Percentiles rank a stretch among this genome's conserved stretches.
Evolutionary conservation across 2,888 invertebrate species (phyloP).

Genomic region (Heliconius hortense): DNA sequence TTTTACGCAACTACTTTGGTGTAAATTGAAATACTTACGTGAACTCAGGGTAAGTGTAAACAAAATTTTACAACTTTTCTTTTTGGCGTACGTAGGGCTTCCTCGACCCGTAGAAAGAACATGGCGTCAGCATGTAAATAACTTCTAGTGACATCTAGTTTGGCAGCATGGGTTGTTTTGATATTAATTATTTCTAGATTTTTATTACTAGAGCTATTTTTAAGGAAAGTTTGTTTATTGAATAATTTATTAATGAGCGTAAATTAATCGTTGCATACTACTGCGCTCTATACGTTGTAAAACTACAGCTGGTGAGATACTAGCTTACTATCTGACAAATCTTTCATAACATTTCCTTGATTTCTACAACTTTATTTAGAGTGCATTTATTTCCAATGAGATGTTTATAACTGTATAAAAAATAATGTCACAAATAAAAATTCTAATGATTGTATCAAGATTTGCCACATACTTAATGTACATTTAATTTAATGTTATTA

Average conservation of each 20-base stretch:
- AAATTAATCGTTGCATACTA: neutral
- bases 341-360: slow-evolving; percentile 24
- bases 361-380: neutral
- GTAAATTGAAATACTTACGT: slow-evolving; percentile 81
- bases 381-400: neutral
- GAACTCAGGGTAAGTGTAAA: slow-evolving; percentile 76
- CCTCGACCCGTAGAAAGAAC: slow-evolving; percentile 70
- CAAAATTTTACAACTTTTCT: slow-evolving; percentile 50
- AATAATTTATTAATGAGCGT: neutral
- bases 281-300: slow-evolving; percentile 35
- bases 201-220: slow-evolving; percentile 37
- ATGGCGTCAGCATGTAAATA: slow-evolving; percentile 81
- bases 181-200: slow-evolving; percentile 34
- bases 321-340: slow-evolving; percentile 34
- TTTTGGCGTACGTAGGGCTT: slow-evolving; percentile 64
- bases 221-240: neutral
- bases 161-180: slow-evolving; percentile 46
- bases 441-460: neutral
- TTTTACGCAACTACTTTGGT: slow-evolving; percentile 84
- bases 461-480: slow-evolving; percentile 6
- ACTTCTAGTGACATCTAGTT: slow-evolving; percentile 63
- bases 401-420: neutral
- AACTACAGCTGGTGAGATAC: slow-evolving; percentile 46
- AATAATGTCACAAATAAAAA: neutral
- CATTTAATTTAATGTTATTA: neutral